Base-by-base conservation (phyloP, 2,113 vertebrate species). In the Xenopus borealis region DNA sequence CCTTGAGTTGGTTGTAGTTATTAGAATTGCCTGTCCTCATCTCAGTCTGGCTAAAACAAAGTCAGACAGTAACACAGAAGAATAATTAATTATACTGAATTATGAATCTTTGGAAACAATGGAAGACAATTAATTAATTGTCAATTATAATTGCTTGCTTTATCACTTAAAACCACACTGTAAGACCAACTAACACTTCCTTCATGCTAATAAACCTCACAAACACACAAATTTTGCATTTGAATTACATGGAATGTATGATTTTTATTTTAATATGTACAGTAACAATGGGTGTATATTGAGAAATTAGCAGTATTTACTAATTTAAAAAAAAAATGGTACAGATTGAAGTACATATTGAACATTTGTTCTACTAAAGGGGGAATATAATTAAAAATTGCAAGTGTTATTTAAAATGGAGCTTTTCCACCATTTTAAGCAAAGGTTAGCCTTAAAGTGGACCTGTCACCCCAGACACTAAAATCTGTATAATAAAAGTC, bases 121-220 rank as follows among this genome's bases (percentile, higher is more conserved):
- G 23, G 45, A 13, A 62, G 72, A 62, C 66, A 75, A 75, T 75
- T 69, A 68, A 68, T 69, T n/a, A n/a, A n/a, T n/a, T n/a, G n/a
- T n/a, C n/a, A n/a, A 30, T 53, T 69, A 40, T 75, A 75, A 69
- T 62, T 69, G 27, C 44, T 58, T 69, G 23, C 57, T 75, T 75
- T 75, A 69, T 75, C 72, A 69, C 72, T 62, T 52, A 46, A 75
- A 62, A 75, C 20, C 72, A 75, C 72, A 68, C 65, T 68, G 66
- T 75, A 62, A 52, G 66, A 57, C 55, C 44, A 33, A 19, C 10
- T 19, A 44, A 57, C n/a, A 75, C 61, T 69, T 44, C 62, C 45
- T 63, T 46, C 66, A 62, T 57, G 65, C 61, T 75, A 75, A 75
- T 75, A 62, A 58, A 65, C 66, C 62, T n/a, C n/a, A n/a, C n/a